phyloP scores from a whole-genome alignment of 2,888 invertebrate genomes.

The Lymantria monacha region DNA sequence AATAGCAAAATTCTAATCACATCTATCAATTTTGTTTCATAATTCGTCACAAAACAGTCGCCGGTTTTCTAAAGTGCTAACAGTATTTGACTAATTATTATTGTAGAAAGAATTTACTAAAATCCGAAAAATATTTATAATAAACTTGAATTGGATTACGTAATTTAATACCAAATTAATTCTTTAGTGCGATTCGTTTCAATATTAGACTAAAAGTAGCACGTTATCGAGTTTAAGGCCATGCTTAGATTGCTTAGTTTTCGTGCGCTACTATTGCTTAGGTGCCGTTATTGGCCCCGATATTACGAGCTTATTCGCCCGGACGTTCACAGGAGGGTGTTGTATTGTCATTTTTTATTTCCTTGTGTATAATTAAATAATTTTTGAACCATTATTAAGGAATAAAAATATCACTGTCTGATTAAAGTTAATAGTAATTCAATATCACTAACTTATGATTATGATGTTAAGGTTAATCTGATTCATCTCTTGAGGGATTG shows the following conservation, averaged over 20 bases:
- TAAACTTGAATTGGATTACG: slow-evolving; percentile 11
- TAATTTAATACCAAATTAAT: slow-evolving; percentile 16
- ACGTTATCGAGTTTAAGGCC: slow-evolving; percentile 49
- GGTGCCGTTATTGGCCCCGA: slow-evolving; percentile 71
- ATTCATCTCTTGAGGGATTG: no score
- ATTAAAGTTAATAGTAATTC: no score
- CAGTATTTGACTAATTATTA: no score
- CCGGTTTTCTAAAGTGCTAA: no score
- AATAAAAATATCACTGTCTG: no score
- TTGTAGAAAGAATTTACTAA: no score
- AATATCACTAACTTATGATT: no score
- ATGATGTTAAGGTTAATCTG: no score
- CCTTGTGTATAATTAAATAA: slow-evolving; percentile 34
- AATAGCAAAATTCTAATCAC: no score
- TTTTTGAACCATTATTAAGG: slow-evolving; percentile 15
- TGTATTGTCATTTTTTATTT: slow-evolving; percentile 44
- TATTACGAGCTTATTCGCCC: slow-evolving; percentile 53
- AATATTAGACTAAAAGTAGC: slow-evolving; percentile 20
- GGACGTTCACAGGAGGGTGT: slow-evolving; percentile 49
- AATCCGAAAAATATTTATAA: background rate
- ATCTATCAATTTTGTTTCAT: no score
- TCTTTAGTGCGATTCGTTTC: slow-evolving; percentile 15
- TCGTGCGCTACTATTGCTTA: slow-evolving; percentile 59
- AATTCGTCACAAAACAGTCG: no score
- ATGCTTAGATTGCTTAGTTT: slow-evolving; percentile 50